Percentiles rank a stretch among this genome's conserved stretches.
Evolutionary conservation across 2,113 vertebrate genomes (phyloP).

Genomic region (Melanostigma gelatinosum): DNA sequence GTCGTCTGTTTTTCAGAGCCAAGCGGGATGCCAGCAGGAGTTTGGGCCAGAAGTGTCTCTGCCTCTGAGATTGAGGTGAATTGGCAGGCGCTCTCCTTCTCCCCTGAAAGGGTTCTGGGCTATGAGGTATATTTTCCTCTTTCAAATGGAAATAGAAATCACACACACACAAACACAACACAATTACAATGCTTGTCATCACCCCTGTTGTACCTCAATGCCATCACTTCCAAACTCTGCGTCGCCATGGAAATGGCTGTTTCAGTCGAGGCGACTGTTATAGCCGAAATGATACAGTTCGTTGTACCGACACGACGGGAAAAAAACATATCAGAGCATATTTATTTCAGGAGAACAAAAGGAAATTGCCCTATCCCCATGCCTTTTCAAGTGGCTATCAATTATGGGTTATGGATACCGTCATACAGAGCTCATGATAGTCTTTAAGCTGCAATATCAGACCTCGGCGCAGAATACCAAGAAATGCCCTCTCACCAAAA

Average conservation of each 20-base stretch:
- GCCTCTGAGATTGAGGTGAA: slow-evolving; percentile 92
- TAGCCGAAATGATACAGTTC: slow-evolving; percentile 66
- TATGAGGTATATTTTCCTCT: slow-evolving; percentile 89
- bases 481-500: background rate
- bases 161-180: slow-evolving; percentile 32
- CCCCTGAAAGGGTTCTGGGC: slow-evolving; percentile 91
- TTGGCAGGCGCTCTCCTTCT: slow-evolving; percentile 89
- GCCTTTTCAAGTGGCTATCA: slow-evolving; percentile 56
- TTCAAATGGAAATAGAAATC: slow-evolving; percentile 78
- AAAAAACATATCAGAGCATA: slow-evolving; percentile 63
- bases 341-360: slow-evolving; percentile 60
- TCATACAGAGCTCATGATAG: slow-evolving; percentile 29
- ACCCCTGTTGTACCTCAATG: slow-evolving; percentile 64
- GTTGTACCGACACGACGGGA: slow-evolving; percentile 54
- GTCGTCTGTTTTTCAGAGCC: slow-evolving; percentile 87
- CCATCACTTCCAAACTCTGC: slow-evolving; percentile 56
- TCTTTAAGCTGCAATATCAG: slow-evolving; percentile 9
- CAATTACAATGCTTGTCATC: slow-evolving; percentile 72
- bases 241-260: slow-evolving; percentile 70
- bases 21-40: slow-evolving; percentile 84
- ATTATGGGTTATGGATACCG: slow-evolving; percentile 21
- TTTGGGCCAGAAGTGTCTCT: slow-evolving; percentile 89
- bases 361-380: slow-evolving; percentile 55
- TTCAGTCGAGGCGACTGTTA: slow-evolving; percentile 49
- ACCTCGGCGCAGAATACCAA: slow-evolving; percentile 9